phyloP scores from a whole-genome alignment of 1,140 invertebrate genomes.

The Eueides isabella region DNA sequence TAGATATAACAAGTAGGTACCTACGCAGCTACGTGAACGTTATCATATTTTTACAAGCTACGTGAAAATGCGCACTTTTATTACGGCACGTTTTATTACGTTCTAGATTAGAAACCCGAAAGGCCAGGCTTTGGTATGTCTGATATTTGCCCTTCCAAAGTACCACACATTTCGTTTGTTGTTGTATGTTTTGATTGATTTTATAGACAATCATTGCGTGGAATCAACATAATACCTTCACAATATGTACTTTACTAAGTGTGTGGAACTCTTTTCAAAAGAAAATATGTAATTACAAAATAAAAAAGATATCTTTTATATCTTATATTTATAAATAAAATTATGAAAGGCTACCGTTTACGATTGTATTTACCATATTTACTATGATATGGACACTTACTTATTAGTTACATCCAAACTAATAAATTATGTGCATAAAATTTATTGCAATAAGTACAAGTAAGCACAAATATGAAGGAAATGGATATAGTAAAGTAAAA shows the following conservation, averaged over 20 bases:
- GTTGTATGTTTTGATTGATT: background rate
- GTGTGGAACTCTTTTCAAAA: too few species aligned
- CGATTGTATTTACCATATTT: background rate
- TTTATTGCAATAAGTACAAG: background rate
- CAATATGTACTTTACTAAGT: too few species aligned
- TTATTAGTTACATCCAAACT: background rate
- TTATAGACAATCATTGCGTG: background rate
- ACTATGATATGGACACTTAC: background rate
- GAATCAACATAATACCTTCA: too few species aligned
- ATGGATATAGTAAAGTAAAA: constrained; percentile 56
- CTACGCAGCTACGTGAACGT: constrained; percentile 66
- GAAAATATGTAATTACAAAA: too few species aligned
- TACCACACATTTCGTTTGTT: background rate
- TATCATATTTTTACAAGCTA: constrained; percentile 79
- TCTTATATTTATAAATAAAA: too few species aligned
- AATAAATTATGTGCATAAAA: constrained; percentile 3
- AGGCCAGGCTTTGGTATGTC: constrained; percentile 34
- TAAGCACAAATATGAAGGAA: constrained; percentile 12
- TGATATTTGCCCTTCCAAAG: constrained; percentile 27
- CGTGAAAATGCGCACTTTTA: constrained; percentile 77
- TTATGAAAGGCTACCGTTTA: too few species aligned
- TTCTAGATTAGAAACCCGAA: constrained; percentile 70
- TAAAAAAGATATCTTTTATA: too few species aligned
- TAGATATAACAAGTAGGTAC: constrained; percentile 22
- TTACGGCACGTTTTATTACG: constrained; percentile 75